Conservation (phyloP, 2,113 vertebrate species). For the Megaceryle maxima region DNA sequence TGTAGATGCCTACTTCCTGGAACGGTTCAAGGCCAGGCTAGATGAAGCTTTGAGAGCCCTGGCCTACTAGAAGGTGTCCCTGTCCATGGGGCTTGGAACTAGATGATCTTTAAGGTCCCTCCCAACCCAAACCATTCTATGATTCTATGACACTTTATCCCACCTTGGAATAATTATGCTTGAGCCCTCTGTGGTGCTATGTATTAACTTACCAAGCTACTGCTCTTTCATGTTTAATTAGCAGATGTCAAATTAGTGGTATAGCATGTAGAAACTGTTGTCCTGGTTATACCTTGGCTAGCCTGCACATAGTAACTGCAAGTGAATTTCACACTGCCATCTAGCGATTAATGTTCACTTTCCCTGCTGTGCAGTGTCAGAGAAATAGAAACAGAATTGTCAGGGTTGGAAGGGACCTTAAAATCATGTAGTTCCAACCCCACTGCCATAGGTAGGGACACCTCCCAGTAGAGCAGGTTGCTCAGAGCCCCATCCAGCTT, state of each 20-base stretch:
- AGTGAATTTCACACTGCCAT: background rate
- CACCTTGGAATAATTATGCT: background rate
- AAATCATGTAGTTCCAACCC: too few species aligned
- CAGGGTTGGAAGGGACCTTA: too few species aligned
- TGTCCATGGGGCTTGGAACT: background rate
- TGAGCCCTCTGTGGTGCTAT: background rate
- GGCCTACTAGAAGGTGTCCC: background rate
- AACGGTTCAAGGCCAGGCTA: background rate
- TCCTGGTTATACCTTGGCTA: background rate
- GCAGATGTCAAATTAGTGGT: background rate
- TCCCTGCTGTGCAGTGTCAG: background rate
- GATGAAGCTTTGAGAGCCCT: background rate
- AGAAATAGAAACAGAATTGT: background rate
- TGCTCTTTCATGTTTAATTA: background rate
- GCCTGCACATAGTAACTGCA: fast-evolving
- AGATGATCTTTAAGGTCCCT: background rate
- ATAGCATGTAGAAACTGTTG: background rate
- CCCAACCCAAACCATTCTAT: background rate
- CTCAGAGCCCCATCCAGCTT: too few species aligned
- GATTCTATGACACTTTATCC: background rate
- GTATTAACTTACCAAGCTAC: background rate
- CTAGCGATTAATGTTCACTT: background rate
- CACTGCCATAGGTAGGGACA: too few species aligned
- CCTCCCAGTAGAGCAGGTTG: too few species aligned
- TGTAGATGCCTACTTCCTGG: background rate